Evolutionary conservation across 2,888 invertebrate species (phyloP).

Genomic region (Caenorhabditis sp.): DNA sequence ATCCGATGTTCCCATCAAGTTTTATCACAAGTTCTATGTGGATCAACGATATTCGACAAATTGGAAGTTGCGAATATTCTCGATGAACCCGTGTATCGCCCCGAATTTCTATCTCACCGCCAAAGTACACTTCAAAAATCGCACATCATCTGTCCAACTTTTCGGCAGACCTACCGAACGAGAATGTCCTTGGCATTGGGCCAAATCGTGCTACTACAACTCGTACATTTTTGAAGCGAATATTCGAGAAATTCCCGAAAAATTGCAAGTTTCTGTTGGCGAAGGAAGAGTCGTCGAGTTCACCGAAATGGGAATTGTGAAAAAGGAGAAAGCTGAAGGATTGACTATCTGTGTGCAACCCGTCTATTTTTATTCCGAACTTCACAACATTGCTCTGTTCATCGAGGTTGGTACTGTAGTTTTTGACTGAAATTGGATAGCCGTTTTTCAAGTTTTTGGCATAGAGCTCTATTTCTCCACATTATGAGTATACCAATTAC

Average conservation of each 20-base stretch:
- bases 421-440: no score
- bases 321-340: no score
- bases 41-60: not conserved
- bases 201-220: conserved; percentile 34
- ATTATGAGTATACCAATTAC: no score
- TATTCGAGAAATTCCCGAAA: not conserved
- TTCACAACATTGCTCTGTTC: conserved; percentile 46
- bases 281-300: not conserved
- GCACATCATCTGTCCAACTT: not conserved
- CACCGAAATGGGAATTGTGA: conserved; percentile 5
- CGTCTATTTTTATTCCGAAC: conserved; percentile 53
- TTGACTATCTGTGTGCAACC: conserved; percentile 54
- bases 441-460: no score
- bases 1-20: not conserved
- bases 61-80: not conserved
- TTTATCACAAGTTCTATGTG: not conserved
- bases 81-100: not conserved
- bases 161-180: conserved; percentile 34
- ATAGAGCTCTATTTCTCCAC: no score
- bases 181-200: conserved; percentile 51
- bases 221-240: conserved; percentile 27
- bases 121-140: no score
- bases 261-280: not conserved
- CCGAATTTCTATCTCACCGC: no score
- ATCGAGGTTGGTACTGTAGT: conserved; percentile 27